phyloP scores from a whole-genome alignment of 2,113 vertebrate species.

The Pelmatolapia mariae region DNA sequence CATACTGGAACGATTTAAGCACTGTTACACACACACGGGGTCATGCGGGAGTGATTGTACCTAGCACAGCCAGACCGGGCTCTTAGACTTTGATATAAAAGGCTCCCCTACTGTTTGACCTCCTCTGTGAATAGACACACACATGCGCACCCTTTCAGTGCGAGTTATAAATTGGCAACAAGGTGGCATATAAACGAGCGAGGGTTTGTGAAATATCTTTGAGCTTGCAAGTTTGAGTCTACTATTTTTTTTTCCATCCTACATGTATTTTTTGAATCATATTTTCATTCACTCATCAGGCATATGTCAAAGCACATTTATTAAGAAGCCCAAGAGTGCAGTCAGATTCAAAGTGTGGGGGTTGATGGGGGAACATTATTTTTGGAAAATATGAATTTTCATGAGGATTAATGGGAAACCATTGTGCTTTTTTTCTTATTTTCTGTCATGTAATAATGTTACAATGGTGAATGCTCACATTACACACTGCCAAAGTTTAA shows the following conservation, averaged over 20 bases:
- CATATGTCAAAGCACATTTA: background rate
- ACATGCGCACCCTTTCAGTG: background rate
- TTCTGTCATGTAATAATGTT: background rate
- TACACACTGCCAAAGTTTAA: background rate
- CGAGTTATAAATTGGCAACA: background rate
- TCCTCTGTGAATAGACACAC: slow-evolving; percentile 7
- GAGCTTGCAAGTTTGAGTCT: background rate
- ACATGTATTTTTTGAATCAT: background rate
- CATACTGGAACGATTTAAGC: slow-evolving; percentile 42
- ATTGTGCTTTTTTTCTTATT: background rate
- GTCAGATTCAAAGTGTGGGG: background rate
- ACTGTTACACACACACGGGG: background rate
- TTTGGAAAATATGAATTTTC: background rate
- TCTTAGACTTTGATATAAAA: slow-evolving; percentile 48
- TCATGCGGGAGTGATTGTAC: slow-evolving; percentile 31
- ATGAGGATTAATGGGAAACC: background rate
- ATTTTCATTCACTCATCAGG: background rate
- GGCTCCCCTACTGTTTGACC: slow-evolving; percentile 50
- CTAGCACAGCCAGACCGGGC: background rate
- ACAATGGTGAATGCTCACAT: background rate
- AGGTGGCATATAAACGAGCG: background rate
- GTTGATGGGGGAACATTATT: background rate
- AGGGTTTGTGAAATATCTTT: background rate
- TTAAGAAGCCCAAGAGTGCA: background rate
- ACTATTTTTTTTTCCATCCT: background rate